Base-by-base conservation (phyloP, 2,797 vertebrate species). In the Amniataba percoides region DNA sequence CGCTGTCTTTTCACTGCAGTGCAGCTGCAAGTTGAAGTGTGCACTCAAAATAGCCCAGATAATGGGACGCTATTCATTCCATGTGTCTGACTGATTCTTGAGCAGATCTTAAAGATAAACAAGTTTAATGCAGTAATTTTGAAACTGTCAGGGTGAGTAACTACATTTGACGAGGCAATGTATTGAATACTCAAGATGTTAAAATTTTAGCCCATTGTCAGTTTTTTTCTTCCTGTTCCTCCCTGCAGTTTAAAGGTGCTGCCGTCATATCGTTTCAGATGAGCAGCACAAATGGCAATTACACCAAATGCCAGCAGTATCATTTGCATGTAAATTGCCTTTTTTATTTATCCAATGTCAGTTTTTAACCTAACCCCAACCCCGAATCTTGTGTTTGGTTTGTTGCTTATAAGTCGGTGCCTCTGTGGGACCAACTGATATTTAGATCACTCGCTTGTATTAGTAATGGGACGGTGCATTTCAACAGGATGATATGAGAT, bases 301-400 rank as follows among this genome's bases (percentile, higher is more conserved):
- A 88, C 74, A 79, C 80, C 64, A 90, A 91, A 93, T 91, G 88
- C 71, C 84, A 91, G 81, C 72, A 43, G 65, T 83, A 74, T 93
- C 77, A 93, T 94, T 94, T 93, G 89, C 92, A 94, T 94, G 84
- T 86, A 94, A 94, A 93, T 94, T 80, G 80, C 74, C 58, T 90
- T 76, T 83, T 88, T 85, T 86, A 82, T 83, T 87, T 86, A 83
- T 73, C 61, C 81, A 66, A 72, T 88, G 84, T 89, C 76, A 87
- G 48, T 73, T 78, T 85, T 83, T 73, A 81, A 63, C 78, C 67
- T 72, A 56, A 78, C 70, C 75, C 61, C 72, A 82, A 74, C 69
- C 60, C 62, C 81, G 81, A 68, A 77, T 91, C 71, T 71, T 63
- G 31, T 73, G 67, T 86, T 86, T 86, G 57, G 36, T 77, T 71